Conservation (phyloP, 1,140 invertebrate genomes). For the Drosophila simulans region DNA sequence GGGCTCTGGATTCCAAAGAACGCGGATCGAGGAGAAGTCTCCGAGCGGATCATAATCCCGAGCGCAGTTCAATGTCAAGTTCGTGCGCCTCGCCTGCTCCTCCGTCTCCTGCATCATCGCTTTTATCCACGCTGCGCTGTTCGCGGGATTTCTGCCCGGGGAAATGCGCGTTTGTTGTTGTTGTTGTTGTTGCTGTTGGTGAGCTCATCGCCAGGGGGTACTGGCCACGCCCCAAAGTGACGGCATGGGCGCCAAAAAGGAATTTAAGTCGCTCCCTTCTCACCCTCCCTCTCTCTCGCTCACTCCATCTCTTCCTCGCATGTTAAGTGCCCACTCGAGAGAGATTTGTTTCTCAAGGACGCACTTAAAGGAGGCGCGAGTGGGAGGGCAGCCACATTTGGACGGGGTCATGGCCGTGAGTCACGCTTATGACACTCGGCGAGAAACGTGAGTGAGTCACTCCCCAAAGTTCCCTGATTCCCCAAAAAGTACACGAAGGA, state of each 20-base stretch:
- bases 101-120: not conserved
- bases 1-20: not conserved
- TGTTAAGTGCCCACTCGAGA: slow-evolving; percentile 46
- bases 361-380: slow-evolving; percentile 8
- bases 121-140: not conserved
- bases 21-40: not conserved
- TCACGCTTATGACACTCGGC: slow-evolving; percentile 42
- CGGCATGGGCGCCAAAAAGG: slow-evolving; percentile 55
- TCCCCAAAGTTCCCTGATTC: slow-evolving; percentile 18
- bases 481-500: slow-evolving; percentile 11
- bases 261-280: slow-evolving; percentile 13
- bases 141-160: not conserved
- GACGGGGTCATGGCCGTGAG: slow-evolving; percentile 42
- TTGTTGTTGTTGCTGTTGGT: slow-evolving; percentile 24
- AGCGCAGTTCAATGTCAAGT: slow-evolving; percentile 67
- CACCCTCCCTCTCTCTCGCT: not conserved
- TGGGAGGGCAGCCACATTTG: slow-evolving; percentile 1
- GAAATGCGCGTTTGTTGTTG: slow-evolving; percentile 16
- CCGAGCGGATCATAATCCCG: not conserved
- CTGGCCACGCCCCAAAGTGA: slow-evolving; percentile 62
- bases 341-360: slow-evolving; percentile 51
- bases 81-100: slow-evolving; percentile 20
- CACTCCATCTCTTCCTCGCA: not conserved
- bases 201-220: slow-evolving; percentile 50
- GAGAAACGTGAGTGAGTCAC: slow-evolving; percentile 51